A percentile compares a stretch with the other conserved stretches of the same genome.
Conservation (phyloP, 2,888 invertebrate species). For the Oeneis ivallda region DNA sequence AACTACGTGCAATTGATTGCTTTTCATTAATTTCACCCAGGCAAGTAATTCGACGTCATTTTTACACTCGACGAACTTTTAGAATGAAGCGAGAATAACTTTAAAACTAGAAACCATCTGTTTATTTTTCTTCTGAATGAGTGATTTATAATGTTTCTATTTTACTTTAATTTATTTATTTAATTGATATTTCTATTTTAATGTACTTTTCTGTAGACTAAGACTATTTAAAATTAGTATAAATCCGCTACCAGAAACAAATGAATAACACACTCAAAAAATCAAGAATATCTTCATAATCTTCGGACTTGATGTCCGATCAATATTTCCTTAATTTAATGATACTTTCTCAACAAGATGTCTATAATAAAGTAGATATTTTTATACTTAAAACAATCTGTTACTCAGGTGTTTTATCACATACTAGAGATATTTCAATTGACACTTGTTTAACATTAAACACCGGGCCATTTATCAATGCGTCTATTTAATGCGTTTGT, state of each 20-base stretch:
- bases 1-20: slow-evolving; percentile 28
- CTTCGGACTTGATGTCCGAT: neutral
- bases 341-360: neutral
- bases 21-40: slow-evolving; percentile 35
- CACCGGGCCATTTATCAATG: slow-evolving; percentile 10
- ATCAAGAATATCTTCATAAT: neutral
- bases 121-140: slow-evolving; percentile 37
- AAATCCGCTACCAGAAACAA: slow-evolving; percentile 19
- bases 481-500: slow-evolving; percentile 15
- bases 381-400: neutral
- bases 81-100: slow-evolving; percentile 36
- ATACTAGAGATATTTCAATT: slow-evolving; percentile 17
- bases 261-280: neutral
- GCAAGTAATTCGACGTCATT: slow-evolving; percentile 38
- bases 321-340: no score
- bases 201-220: slow-evolving; percentile 33
- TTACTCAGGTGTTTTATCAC: slow-evolving; percentile 9
- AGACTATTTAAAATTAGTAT: slow-evolving; percentile 29
- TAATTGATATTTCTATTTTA: no score
- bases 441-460: slow-evolving; percentile 16
- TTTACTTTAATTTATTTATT: no score
- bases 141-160: no score
- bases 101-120: slow-evolving; percentile 37
- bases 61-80: slow-evolving; percentile 34
- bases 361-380: neutral